A percentile compares a stretch with the other conserved stretches of the same genome.
Evolutionary conservation across 2,888 invertebrate species (phyloP).

Genomic region (Chydorus sphaericus): DNA sequence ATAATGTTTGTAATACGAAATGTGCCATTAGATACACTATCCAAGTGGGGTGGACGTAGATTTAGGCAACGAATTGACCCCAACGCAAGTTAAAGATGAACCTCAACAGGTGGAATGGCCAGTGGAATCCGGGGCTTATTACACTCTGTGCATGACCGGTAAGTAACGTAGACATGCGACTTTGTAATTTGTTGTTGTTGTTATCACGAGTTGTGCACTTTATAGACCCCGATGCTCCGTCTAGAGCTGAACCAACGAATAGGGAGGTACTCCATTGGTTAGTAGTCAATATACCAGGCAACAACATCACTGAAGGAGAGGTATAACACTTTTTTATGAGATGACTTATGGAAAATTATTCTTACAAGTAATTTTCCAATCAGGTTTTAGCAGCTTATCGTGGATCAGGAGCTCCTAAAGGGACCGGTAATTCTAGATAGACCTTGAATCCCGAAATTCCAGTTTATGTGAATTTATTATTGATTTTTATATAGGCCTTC

Average conservation of each 20-base stretch:
- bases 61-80: conserved; percentile 16
- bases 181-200: neutral
- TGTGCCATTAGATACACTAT: neutral
- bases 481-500: conserved; percentile 28
- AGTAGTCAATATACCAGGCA: conserved; percentile 71
- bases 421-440: conserved; percentile 23
- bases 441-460: neutral
- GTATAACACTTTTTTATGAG: conserved; percentile 26
- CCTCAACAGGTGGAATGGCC: conserved; percentile 20
- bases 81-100: conserved; percentile 15
- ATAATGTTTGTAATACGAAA: neutral
- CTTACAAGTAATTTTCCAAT: neutral
- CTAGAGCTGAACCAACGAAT: conserved; percentile 56
- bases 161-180: conserved; percentile 16
- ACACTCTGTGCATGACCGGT: conserved; percentile 74
- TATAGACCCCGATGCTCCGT: conserved; percentile 79
- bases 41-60: conserved; percentile 4
- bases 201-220: neutral
- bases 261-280: conserved; percentile 88
- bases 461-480: neutral
- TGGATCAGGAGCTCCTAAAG: conserved; percentile 36
- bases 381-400: conserved; percentile 21
- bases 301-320: conserved; percentile 51
- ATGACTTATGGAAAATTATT: neutral
- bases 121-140: conserved; percentile 35